These are phyloP conservation scores for Spizella passerina DNA, from an alignment of 2,797 vertebrate genomes.

Conservation along the genomic window DNA sequence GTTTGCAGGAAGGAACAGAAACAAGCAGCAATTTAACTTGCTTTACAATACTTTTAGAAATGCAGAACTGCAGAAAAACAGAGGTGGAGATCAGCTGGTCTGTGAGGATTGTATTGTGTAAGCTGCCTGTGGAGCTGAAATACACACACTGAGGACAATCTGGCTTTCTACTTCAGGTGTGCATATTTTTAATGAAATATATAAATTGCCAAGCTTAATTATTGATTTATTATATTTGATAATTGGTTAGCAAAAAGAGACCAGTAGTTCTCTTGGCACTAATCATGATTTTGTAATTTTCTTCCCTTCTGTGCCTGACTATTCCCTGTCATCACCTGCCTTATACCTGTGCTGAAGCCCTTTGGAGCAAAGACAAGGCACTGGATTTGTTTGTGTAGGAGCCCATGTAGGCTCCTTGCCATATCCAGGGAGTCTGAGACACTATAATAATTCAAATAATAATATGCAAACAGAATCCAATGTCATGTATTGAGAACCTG, in stretches of 20 bases:
- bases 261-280: not conserved
- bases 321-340: not conserved
- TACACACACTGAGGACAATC: not conserved
- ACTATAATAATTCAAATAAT: not conserved
- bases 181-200: not conserved
- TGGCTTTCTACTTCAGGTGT: not conserved
- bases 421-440: not conserved
- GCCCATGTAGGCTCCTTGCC: not conserved
- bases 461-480: not conserved
- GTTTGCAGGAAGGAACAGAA: not conserved
- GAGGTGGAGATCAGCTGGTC: not conserved
- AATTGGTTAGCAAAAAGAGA: not conserved
- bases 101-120: accelerated
- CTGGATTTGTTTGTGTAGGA: not conserved
- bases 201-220: not conserved
- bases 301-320: not conserved
- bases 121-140: not conserved
- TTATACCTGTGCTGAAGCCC: not conserved
- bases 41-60: not conserved
- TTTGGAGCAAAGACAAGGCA: not conserved
- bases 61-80: not conserved
- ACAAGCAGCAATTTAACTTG: not conserved
- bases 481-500: not conserved
- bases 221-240: not conserved
- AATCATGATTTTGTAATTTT: not conserved